Conservation (phyloP, 2,888 invertebrate genomes). For the Tortricodes alternella region DNA sequence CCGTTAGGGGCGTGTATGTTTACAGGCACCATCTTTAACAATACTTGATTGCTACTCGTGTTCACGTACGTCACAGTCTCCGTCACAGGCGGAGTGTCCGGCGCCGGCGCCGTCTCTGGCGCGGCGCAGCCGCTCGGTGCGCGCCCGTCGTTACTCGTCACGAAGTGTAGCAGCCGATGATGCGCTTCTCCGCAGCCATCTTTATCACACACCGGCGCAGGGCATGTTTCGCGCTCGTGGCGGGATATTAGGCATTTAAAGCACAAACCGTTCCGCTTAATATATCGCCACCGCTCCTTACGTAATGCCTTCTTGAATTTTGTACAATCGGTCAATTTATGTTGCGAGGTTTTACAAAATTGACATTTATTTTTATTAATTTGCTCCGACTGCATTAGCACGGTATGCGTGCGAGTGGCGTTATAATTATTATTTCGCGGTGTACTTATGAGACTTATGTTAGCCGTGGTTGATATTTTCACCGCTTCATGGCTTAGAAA, state of each 20-base stretch:
- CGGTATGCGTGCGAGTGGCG: conserved; percentile 21
- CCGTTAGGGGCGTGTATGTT: conserved; percentile 35
- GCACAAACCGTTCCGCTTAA: conserved; percentile 32
- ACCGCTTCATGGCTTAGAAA: conserved; percentile 36
- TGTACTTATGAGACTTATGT: conserved; percentile 4
- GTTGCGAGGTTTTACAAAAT: conserved; percentile 29
- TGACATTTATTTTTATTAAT: conserved; percentile 18
- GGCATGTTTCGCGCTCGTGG: conserved; percentile 33
- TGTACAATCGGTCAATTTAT: conserved; percentile 32
- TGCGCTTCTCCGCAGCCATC: conserved; percentile 30
- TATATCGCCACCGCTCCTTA: conserved; percentile 32
- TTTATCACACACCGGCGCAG: conserved; percentile 34
- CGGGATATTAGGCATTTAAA: conserved; percentile 34
- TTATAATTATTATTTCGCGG: background rate
- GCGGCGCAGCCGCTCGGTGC: conserved; percentile 25
- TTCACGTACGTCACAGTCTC: conserved; percentile 15
- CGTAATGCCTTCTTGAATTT: conserved; percentile 33
- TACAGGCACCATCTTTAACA: conserved; percentile 37
- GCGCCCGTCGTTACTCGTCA: background rate
- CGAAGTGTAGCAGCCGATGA: conserved; percentile 28
- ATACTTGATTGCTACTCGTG: conserved; percentile 18
- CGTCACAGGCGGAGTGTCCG: background rate
- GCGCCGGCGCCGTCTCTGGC: conserved; percentile 17
- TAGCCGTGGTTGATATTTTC: conserved; percentile 31
- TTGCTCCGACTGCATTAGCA: conserved; percentile 27